A percentile compares a stretch with the other conserved stretches of the same genome.
phyloP scores from a whole-genome alignment of 1,140 invertebrate genomes.

The Reticulitermes speratus region DNA sequence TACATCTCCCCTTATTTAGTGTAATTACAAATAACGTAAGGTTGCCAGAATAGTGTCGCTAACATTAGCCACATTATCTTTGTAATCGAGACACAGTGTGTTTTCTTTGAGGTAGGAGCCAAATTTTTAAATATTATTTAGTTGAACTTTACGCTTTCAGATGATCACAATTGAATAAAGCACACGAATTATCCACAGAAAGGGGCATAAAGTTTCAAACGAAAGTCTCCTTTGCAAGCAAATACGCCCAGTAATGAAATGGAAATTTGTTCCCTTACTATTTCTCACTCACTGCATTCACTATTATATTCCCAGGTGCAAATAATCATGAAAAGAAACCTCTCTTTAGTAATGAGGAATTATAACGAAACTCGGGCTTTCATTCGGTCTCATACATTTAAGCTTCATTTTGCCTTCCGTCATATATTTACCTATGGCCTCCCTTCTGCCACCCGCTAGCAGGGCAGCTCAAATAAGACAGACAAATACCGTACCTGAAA shows the following conservation, averaged over 20 bases:
- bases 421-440: background rate
- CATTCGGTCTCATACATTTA: background rate
- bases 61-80: no score
- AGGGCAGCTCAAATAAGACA: slow-evolving; percentile 16
- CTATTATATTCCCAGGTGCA: background rate
- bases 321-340: background rate
- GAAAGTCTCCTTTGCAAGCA: background rate
- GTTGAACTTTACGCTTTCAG: no score
- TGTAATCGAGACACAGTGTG: no score
- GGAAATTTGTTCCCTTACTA: background rate
- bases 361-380: background rate
- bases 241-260: background rate
- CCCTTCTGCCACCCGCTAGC: background rate
- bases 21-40: no score
- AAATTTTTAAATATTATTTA: no score
- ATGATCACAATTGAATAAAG: no score
- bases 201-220: background rate
- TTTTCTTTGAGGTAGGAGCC: no score
- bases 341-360: background rate
- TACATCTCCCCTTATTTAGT: no score
- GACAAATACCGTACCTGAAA: slow-evolving; percentile 18
- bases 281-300: background rate
- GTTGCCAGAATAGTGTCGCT: no score
- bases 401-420: background rate
- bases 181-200: background rate